phyloP scores from a whole-genome alignment of 2,888 invertebrate species.

The Drosophila ustulata region DNA sequence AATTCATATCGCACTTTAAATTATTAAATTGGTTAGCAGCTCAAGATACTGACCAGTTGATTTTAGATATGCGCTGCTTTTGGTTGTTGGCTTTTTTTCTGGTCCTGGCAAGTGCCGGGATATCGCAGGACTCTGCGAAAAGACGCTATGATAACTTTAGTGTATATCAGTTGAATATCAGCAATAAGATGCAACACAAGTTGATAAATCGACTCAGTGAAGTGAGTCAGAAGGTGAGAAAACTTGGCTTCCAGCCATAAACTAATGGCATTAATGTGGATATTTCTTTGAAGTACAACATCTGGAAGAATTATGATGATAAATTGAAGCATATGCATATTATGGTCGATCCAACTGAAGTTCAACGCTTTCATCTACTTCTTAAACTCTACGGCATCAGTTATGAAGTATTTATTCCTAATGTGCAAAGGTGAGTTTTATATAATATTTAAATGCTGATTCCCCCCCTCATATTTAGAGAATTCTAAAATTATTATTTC shows the following conservation, averaged over 20 bases:
- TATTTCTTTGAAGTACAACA: conserved; percentile 62
- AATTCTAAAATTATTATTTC: not conserved
- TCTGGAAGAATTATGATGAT: conserved; percentile 82
- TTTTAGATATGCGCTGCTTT: conserved; percentile 58
- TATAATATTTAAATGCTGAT: too few relatives aligned
- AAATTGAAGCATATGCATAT: conserved; percentile 85
- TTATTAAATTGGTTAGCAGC: not conserved
- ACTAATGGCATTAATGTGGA: too few relatives aligned
- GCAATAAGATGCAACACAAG: conserved; percentile 85
- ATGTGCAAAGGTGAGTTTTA: conserved; percentile 21
- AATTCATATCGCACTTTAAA: not conserved
- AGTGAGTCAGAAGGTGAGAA: conserved; percentile 37
- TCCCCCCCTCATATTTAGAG: not conserved
- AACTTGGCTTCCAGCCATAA: not conserved
- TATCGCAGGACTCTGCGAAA: conserved; percentile 54
- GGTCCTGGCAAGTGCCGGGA: conserved; percentile 56
- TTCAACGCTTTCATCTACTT: conserved; percentile 85
- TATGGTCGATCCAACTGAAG: conserved; percentile 87
- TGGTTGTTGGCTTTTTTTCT: conserved; percentile 60
- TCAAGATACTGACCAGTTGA: conserved; percentile 26
- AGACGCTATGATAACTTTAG: conserved; percentile 82
- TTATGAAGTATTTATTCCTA: conserved; percentile 41
- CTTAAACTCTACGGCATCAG: conserved; percentile 84
- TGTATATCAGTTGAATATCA: conserved; percentile 84
- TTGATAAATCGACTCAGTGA: conserved; percentile 71